Base-by-base conservation (phyloP, 2,888 invertebrate species). In the Gymnocheta viridis region DNA sequence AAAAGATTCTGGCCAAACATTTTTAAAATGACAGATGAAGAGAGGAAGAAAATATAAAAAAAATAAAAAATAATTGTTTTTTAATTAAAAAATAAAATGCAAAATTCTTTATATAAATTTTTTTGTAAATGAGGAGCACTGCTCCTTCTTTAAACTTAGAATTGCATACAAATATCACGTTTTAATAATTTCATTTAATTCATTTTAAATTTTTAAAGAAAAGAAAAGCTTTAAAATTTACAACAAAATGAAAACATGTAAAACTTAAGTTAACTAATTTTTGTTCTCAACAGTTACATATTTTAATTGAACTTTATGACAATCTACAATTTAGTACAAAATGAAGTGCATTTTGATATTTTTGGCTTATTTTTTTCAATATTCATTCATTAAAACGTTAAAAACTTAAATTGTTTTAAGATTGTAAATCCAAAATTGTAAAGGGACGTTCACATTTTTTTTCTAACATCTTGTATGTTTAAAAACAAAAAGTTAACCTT, bases 31-130 rank as follows among this genome's bases (percentile, higher is more conserved):
- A 64, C 70, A 67, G 29, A 49, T 54, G 17, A 41, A 22, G 3
- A 29, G 51, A 69, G n/a, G 12, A 17, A 44, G 4, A 17, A n/a
- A 22, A 14, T 2, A 35, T 2, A 38, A 62, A 62, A 47, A 12
- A 22, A 54, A 22, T 24, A 54, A 19, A 12, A 54, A 70, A 58
- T 51, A 14, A 2, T 64, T 51, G 60, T 67, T 54, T 80, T n/a
- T 66, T 66, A 73, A 66, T 67, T 77, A 76, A 73, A 76, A 76
- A 80, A 88, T 90, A 90, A 91, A 91, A 91, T 91, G 90, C 91
- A 91, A 91, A 91, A 89, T 90, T 90, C 89, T 89, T 87, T 86
- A 84, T 86, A 82, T 83, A 27, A 81, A 41, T 44, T 67, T 89
- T 87, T 85, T 78, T 86, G 73, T 85, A 69, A 74, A 69, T 56